Base-by-base conservation (phyloP, 2,113 vertebrate species). In the Oreocharis arfaki region DNA sequence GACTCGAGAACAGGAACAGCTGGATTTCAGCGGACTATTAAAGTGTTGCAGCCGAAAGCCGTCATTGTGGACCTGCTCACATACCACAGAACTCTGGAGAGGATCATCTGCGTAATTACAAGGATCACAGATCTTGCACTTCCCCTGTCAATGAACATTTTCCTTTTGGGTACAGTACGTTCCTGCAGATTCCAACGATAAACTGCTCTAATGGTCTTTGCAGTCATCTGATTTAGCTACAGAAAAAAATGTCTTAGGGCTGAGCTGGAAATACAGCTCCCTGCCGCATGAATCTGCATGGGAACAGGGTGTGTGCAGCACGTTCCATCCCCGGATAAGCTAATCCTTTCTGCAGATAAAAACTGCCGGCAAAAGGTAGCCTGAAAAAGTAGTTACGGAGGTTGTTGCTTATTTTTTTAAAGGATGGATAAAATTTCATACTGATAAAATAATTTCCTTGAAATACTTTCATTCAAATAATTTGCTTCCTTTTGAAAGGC, bases 331-430 rank as follows among this genome's bases (percentile, higher is more conserved):
- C 41, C 1, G 52, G 87, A 93, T 87, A 88, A 94, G 55, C 63
- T 94, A 95, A 94, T 93, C 82, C 93, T 67, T 96, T 94, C 95
- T 95, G 92, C 93, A 95, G 95, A 91, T 95, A 93, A 91, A 82
- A 87, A 50, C 64, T 60, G 75, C 64, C 90, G 84, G 55, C 59
- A 59, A 68, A 88, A 83, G 0, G 1, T 35, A 56, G 75, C 86
- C 93, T 91, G 84, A 75, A 95, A 93, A 91, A 71, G 86, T 71
- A 78, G 89, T 92, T 74, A 93, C 52, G 5, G 56, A 74, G 35
- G 55, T 47, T 83, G 55, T 24, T 89, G 60, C 70, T 93, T 91
- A 8, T 56, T 90, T 82, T 87, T 78, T 44, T 20, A 56, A 61
- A 80, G 75, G 44, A 80, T 33, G 68, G 63, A 70, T 83, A 73